Percentiles rank a stretch among this genome's conserved stretches.
Conservation (phyloP, 2,113 vertebrate genomes). For the Pelvicachromis taeniatus region DNA sequence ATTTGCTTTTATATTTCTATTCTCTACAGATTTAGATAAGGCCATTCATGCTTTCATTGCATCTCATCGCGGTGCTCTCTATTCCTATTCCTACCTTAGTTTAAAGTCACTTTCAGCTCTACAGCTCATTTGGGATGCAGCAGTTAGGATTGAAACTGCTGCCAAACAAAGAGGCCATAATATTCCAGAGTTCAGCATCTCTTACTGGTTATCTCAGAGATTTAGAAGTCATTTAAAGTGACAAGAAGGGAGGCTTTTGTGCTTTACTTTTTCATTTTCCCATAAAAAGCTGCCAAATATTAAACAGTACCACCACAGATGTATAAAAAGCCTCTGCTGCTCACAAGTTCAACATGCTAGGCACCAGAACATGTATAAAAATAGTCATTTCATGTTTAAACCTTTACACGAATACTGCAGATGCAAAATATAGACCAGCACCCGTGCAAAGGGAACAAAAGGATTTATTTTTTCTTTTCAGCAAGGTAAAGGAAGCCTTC, state of each 20-base stretch:
- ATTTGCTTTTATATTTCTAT: constrained; percentile 32
- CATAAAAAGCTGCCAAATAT: not conserved
- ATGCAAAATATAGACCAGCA: constrained; percentile 3
- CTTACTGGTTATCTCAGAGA: not conserved
- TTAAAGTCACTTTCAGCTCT: constrained; percentile 29
- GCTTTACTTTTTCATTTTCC: not conserved
- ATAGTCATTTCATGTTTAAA: not conserved
- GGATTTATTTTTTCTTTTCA: not conserved
- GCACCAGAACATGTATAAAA: not conserved
- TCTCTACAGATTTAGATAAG: constrained; percentile 46
- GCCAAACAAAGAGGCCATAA: not conserved
- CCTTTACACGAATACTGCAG: not conserved
- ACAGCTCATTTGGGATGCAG: constrained; percentile 11
- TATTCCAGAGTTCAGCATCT: not conserved
- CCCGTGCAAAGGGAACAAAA: not conserved
- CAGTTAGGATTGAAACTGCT: not conserved
- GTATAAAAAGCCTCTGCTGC: not conserved
- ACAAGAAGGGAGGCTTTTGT: not conserved
- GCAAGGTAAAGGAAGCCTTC: not conserved
- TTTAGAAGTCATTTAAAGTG: not conserved
- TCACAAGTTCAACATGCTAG: not conserved
- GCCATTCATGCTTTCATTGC: constrained; percentile 12
- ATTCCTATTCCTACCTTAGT: not conserved
- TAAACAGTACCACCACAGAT: not conserved
- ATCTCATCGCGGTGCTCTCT: not conserved